A percentile compares a stretch with the other conserved stretches of the same genome.
Conservation (phyloP, 2,888 invertebrate species). For the Prenolepis imparis region DNA sequence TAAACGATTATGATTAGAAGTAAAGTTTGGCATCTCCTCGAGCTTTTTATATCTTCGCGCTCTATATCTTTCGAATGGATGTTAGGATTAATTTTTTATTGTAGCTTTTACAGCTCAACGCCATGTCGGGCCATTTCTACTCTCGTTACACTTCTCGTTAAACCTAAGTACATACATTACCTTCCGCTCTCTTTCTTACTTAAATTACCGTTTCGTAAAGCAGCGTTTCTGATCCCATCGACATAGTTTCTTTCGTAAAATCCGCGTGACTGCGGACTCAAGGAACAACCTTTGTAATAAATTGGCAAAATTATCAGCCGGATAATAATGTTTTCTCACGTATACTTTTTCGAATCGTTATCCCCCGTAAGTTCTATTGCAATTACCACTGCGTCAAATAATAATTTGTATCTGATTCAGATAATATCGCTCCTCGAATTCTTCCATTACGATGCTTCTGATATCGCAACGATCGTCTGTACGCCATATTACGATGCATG, state of each 20-base stretch:
- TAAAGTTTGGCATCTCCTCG: constrained; percentile 75
- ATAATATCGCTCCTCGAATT: constrained; percentile 4
- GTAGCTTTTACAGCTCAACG: constrained; percentile 72
- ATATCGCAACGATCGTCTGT: background rate
- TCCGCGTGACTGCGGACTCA: constrained; percentile 57
- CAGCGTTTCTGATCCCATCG: constrained; percentile 71
- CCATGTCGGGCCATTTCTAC: constrained; percentile 11
- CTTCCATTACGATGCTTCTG: background rate
- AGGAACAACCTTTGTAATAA: constrained; percentile 71
- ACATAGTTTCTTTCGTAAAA: constrained; percentile 58
- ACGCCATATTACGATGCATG: constrained; percentile 32
- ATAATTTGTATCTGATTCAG: constrained; percentile 17
- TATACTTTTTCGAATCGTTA: constrained; percentile 21
- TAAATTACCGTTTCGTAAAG: constrained; percentile 64
- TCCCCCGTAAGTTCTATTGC: background rate
- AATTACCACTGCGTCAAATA: constrained; percentile 6
- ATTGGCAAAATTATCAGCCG: background rate
- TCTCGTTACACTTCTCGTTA: constrained; percentile 44
- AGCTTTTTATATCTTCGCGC: background rate
- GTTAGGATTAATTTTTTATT: constrained; percentile 63
- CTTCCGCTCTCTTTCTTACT: constrained; percentile 16
- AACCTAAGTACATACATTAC: constrained; percentile 66
- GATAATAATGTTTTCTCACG: background rate
- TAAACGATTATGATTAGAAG: constrained; percentile 75
- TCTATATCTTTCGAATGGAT: constrained; percentile 42